Evolutionary conservation across 2,888 invertebrate genomes (phyloP).

Genomic region (Punctoribates punctum): DNA sequence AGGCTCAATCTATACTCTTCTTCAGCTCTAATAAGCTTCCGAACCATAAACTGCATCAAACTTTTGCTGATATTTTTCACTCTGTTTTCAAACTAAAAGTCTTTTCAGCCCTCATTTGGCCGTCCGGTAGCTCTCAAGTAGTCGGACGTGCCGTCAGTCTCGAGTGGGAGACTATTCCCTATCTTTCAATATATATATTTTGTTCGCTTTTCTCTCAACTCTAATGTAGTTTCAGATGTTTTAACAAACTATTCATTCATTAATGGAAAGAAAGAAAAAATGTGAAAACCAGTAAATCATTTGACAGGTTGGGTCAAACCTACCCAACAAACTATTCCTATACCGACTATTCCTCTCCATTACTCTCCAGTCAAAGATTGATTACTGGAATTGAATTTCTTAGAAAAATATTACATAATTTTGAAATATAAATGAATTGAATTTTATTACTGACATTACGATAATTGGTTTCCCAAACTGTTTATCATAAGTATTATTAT

Average conservation of each 20-base stretch:
- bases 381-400: constrained; percentile 2
- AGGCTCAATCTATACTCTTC: neutral
- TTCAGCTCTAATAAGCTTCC: neutral
- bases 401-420: neutral
- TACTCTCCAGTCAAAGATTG: neutral
- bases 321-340: neutral
- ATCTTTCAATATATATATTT: neutral
- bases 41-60: constrained; percentile 6
- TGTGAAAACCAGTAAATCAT: neutral
- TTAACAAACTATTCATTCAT: constrained; percentile 12
- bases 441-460: neutral
- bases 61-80: neutral
- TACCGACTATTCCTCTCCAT: neutral
- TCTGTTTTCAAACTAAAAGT: neutral
- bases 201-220: neutral
- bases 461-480: constrained; percentile 4
- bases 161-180: neutral
- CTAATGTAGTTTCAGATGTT: constrained; percentile 6
- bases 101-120: neutral
- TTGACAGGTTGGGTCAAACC: neutral
- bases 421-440: neutral
- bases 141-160: constrained; percentile 12
- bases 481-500: too few species aligned
- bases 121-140: constrained; percentile 7
- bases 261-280: neutral